Evolutionary conservation across 2,113 vertebrate genomes (phyloP).

Genomic region (Pogonocichla stellata): DNA sequence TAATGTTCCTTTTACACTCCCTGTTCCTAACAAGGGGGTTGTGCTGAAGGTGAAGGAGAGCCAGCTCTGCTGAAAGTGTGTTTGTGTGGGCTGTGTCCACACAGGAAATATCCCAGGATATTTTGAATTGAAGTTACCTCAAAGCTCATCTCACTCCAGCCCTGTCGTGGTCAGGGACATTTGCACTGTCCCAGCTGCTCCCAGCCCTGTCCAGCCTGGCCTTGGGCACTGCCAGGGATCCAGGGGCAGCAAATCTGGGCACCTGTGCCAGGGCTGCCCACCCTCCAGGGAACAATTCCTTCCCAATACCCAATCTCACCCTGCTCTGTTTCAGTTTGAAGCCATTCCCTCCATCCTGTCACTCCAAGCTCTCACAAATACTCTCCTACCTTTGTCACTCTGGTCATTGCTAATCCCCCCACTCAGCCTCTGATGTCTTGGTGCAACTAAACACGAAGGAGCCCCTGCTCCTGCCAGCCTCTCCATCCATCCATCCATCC

Average conservation of each 20-base stretch:
- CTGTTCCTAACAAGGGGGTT: rapidly evolving
- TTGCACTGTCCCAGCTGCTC: not conserved
- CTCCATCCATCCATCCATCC: not conserved
- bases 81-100: not conserved
- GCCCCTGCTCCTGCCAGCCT: not conserved
- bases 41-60: not conserved
- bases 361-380: not conserved
- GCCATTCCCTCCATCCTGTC: not conserved
- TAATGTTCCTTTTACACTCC: not conserved
- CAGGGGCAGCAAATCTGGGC: not conserved
- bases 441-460: not conserved
- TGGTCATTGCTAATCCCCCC: not conserved
- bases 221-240: not conserved
- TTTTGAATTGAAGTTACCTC: not conserved
- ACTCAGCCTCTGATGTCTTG: not conserved
- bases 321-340: not conserved
- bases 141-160: rapidly evolving
- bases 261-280: not conserved
- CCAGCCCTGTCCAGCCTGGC: rapidly evolving
- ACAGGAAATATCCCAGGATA: not conserved
- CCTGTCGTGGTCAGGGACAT: not conserved
- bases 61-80: not conserved
- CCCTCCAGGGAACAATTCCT: not conserved
- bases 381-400: too few relatives aligned
- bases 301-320: rapidly evolving